A percentile compares a stretch with the other conserved stretches of the same genome.
These are phyloP conservation scores for Eudyptes chrysolophus DNA, from an alignment of 2,113 vertebrate species.

Conservation along the genomic window DNA sequence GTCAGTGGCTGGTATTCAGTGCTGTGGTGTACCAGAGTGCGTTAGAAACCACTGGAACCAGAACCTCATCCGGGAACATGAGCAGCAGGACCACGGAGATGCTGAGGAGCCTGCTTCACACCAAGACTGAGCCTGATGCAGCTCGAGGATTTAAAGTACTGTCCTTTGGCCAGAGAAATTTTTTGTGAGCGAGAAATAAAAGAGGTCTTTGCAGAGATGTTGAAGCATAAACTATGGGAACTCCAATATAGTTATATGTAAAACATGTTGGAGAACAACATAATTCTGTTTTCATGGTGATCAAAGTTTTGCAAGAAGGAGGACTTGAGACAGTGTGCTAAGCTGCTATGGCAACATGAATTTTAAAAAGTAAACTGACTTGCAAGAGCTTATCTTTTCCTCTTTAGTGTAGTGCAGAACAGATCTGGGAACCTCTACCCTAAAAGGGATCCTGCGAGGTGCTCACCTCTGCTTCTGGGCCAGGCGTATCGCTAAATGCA, in stretches of 20 bases:
- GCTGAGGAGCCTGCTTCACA: neutral
- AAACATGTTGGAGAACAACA: conserved; percentile 62
- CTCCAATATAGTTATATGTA: conserved; percentile 1
- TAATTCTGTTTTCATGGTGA: conserved; percentile 63
- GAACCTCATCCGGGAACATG: neutral
- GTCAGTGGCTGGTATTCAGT: neutral
- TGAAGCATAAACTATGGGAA: conserved; percentile 55
- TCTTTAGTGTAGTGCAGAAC: neutral
- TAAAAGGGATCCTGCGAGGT: neutral
- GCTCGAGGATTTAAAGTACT: neutral
- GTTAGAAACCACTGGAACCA: conserved; percentile 19
- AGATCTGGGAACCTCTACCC: neutral
- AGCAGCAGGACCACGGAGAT: neutral
- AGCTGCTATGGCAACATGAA: conserved; percentile 75
- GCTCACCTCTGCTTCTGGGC: neutral
- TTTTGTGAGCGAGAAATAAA: neutral
- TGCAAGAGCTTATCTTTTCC: conserved; percentile 37
- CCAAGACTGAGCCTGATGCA: neutral
- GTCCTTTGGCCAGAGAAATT: neutral
- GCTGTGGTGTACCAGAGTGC: neutral
- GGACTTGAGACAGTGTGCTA: conserved; percentile 55
- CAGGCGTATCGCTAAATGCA: neutral
- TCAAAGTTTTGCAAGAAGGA: conserved; percentile 67
- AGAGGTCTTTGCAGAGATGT: conserved; percentile 38
- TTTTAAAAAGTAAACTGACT: conserved; percentile 67